These are phyloP conservation scores for Clunio marinus DNA, from an alignment of 2,888 invertebrate genomes.

Conservation along the genomic window DNA sequence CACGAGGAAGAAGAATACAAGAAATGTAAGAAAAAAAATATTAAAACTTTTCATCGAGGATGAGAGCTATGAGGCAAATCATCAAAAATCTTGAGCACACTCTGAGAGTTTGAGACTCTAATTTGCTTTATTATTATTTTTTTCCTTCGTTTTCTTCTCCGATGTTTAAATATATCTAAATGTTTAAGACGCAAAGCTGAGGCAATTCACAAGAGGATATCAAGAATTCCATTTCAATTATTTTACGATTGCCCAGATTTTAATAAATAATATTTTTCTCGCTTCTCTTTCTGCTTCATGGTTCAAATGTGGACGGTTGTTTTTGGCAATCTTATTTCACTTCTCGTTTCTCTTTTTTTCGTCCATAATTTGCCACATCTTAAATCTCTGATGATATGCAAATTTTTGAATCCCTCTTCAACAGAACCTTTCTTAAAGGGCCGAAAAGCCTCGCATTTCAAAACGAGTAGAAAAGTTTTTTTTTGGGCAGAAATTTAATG, in stretches of 20 bases:
- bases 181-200: background rate
- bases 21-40: background rate
- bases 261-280: slow-evolving; percentile 26
- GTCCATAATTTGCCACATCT: slow-evolving; percentile 29
- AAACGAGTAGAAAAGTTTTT: no score
- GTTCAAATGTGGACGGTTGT: background rate
- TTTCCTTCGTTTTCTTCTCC: background rate
- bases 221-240: slow-evolving; percentile 34
- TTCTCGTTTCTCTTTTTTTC: background rate
- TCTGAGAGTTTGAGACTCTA: no score
- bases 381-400: slow-evolving; percentile 38
- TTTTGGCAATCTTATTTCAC: background rate
- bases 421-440: background rate
- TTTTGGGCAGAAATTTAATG: background rate
- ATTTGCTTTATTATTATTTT: no score
- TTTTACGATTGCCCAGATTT: slow-evolving; percentile 35
- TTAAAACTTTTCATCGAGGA: background rate
- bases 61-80: background rate
- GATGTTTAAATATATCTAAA: background rate
- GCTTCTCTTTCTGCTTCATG: background rate
- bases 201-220: slow-evolving; percentile 13
- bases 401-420: slow-evolving; percentile 23
- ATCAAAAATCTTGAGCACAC: slow-evolving; percentile 15
- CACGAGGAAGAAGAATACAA: background rate
- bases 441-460: background rate